Evolutionary conservation across 2,797 vertebrate genomes (phyloP), one percentile per base, ranked within the genome.

Genomic region (Micrastur ruficollis): DNA sequence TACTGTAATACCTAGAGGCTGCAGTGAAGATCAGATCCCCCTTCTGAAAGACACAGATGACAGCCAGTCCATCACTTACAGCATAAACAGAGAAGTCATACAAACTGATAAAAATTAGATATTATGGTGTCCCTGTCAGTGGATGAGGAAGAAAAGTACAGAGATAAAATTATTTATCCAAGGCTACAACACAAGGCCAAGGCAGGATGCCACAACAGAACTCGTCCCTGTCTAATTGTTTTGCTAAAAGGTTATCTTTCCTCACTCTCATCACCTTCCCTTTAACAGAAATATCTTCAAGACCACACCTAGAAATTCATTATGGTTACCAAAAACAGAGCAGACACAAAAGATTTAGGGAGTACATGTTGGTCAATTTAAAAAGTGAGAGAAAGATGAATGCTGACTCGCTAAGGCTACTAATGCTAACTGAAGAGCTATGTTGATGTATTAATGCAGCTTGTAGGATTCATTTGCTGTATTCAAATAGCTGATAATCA

Each of bases 401-500:
- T 63, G 44, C 16, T 74, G 75, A 71, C 32, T 86, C 0, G 0
- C 36, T 49, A 76, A 71, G 34, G 42, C 23, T 73, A 47, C 87
- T 82, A 71, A 87, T 34, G 74, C 5, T 74, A 88, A 70, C 74
- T 78, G 31, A 86, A 90, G 47, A 44, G 58, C 36, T 46, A 52
- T 14, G 22, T 3, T 81, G 82, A 65, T 72, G 25, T 56, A 84
- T 93, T 92, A 92, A 95, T 22, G 72, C 71, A 91, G 78, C 62
- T 84, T 65, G 63, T 72, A 85, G 80, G 85, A 86, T 62, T 78
- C 76, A 89, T 82, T 58, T 92, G 78, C 56, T 89, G 38, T 92
- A 91, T 73, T 92, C 59, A 78, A 84, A 96, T 31, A 93, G 89
- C 65, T 81, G 63, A 89, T 95, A 95, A 96, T 94, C 23, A 2